Evolutionary conservation across 2,113 vertebrate species (phyloP).

Genomic region (human): DNA sequence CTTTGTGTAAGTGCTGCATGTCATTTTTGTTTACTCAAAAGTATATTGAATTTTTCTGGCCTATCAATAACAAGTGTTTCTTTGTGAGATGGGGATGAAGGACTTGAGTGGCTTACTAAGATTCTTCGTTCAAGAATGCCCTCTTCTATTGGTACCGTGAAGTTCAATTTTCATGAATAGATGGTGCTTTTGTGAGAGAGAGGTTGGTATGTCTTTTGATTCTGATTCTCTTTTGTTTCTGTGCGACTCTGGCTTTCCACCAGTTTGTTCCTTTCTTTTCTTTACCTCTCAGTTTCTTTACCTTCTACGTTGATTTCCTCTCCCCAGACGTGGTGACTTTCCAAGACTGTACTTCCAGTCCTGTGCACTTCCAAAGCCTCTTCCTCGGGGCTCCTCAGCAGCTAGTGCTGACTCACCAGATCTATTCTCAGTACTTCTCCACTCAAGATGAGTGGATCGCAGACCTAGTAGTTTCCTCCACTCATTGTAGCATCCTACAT

Average conservation of each 20-base stretch:
- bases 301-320: not conserved
- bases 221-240: too few relatives aligned
- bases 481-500: not conserved
- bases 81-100: not conserved
- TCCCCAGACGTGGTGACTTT: not conserved
- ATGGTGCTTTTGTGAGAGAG: too few relatives aligned
- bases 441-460: not conserved
- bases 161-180: too few relatives aligned
- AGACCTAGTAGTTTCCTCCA: too few relatives aligned
- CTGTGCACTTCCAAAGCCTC: too few relatives aligned
- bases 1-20: not conserved
- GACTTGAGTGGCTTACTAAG: not conserved
- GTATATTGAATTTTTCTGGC: not conserved
- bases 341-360: too few relatives aligned
- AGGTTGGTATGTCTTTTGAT: too few relatives aligned
- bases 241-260: too few relatives aligned
- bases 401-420: too few relatives aligned
- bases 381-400: too few relatives aligned
- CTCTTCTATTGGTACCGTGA: not conserved
- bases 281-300: not conserved
- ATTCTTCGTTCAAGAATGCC: not conserved
- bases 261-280: too few relatives aligned
- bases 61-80: not conserved
- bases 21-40: not conserved
- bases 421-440: too few relatives aligned